A percentile compares a stretch with the other conserved stretches of the same genome.
phyloP scores from a whole-genome alignment of 2,797 vertebrate species.

The Loris lydekkerianus region DNA sequence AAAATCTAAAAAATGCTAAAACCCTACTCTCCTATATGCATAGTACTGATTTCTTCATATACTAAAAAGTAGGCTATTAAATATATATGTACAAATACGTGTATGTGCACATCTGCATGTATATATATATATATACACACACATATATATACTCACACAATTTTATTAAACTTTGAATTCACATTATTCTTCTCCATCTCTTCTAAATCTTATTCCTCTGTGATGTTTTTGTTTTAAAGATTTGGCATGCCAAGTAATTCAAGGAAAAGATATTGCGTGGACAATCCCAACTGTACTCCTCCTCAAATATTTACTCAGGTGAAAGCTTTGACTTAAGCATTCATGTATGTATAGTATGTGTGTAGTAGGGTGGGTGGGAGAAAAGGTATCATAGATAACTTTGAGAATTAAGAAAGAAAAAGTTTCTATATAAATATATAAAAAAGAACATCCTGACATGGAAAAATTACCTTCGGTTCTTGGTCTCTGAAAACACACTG shows the following conservation, averaged over 20 bases:
- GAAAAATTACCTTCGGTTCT: constrained; percentile 88
- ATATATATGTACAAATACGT: neutral
- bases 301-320: constrained; percentile 60
- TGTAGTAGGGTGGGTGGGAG: neutral
- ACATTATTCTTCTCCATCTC: constrained; percentile 33
- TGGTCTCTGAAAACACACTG: constrained; percentile 84
- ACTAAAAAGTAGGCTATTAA: constrained; percentile 50
- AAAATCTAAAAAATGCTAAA: neutral
- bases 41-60: neutral
- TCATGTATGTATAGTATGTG: neutral
- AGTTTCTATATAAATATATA: constrained; percentile 72
- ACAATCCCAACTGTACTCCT: constrained; percentile 56
- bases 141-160: neutral
- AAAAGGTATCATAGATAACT: constrained; percentile 53
- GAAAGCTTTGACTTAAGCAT: constrained; percentile 58
- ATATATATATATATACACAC: neutral
- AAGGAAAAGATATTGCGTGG: constrained; percentile 60
- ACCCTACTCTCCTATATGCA: neutral
- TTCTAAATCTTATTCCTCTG: constrained; percentile 48
- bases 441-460: constrained; percentile 76
- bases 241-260: constrained; percentile 68
- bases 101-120: neutral
- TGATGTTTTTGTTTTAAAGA: constrained; percentile 57
- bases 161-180: constrained; percentile 65
- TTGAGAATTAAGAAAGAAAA: constrained; percentile 66